A percentile compares a stretch with the other conserved stretches of the same genome.
Evolutionary conservation across 2,888 invertebrate genomes (phyloP).

Genomic region (Andrena fulva): DNA sequence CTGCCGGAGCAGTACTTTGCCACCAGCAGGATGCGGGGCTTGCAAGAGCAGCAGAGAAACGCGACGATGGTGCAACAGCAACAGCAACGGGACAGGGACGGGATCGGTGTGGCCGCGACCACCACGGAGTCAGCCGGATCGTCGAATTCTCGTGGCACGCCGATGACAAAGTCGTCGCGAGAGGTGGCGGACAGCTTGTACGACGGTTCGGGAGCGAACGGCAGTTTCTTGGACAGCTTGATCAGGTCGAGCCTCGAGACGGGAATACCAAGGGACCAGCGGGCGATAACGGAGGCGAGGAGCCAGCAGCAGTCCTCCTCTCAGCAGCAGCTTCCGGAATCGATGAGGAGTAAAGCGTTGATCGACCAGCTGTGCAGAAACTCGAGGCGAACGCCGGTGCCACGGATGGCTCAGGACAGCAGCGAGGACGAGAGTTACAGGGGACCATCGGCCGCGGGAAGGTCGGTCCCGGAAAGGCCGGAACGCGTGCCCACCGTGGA

Average conservation of each 20-base stretch:
- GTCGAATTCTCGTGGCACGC: conserved; percentile 81
- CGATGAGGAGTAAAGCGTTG: conserved; percentile 88
- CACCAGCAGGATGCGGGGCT: conserved; percentile 92
- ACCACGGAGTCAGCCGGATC: conserved; percentile 76
- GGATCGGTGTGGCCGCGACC: conserved; percentile 69
- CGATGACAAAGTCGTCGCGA: conserved; percentile 86
- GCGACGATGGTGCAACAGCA: conserved; percentile 79
- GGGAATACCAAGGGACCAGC: conserved; percentile 86
- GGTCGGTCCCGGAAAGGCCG: conserved; percentile 78
- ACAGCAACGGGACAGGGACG: conserved; percentile 72
- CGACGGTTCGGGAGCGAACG: conserved; percentile 89
- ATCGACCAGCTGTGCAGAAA: conserved; percentile 89
- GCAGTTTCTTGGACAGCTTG: conserved; percentile 93
- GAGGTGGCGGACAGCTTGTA: conserved; percentile 89
- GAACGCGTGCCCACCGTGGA: conserved; percentile 83
- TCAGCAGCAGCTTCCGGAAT: conserved; percentile 86
- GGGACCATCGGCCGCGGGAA: conserved; percentile 70
- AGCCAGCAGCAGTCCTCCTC: conserved; percentile 85
- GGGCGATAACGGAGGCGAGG: conserved; percentile 78
- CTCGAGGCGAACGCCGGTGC: conserved; percentile 86
- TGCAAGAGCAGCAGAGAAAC: conserved; percentile 89
- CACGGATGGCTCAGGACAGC: conserved; percentile 84
- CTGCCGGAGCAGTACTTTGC: conserved; percentile 90
- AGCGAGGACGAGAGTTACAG: conserved; percentile 86
- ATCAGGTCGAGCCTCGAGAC: conserved; percentile 93